Evolutionary conservation across 2,888 invertebrate species (phyloP), one percentile per base, ranked within the genome.

Genomic region (Aphrophora alni): DNA sequence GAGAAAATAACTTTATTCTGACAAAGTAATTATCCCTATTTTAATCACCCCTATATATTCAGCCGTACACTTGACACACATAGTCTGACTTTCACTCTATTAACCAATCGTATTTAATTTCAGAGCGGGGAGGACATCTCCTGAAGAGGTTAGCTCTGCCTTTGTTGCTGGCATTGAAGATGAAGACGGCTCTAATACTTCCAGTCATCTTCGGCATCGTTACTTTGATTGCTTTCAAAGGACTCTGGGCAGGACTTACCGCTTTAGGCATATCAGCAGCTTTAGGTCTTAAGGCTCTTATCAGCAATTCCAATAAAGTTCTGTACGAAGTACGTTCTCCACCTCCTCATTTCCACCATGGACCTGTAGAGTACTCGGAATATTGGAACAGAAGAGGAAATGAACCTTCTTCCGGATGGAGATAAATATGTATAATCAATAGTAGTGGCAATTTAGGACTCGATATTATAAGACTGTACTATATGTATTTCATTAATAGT

Each of bases 201-300:
- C 93, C 93, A 38, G 89, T 92, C 28, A 87, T 92, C 72, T 89
- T 93, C 83, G 90, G 91, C 27, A 86, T 91, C 80, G 90, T 93
- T 72, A 91, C 91, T n/a, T 87, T 93, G 82, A 89, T 93, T 75
- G 92, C 93, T 10, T 90, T 93, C 85, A 93, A 93, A 87, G 93
- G 92, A 78, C 88, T 93, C 78, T 92, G 91, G 81, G 90, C 91
- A 38, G 92, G 93, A 75, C 86, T 92, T 71, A 88, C 92, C 83
- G 92, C 93, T 33, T 88, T 93, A 82, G 88, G 92, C 51, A 88
- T 93, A 59, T 91, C 93, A 27, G 92, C 83, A 25, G 85, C 84
- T 4, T 81, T 86, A 28, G 85, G 84, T 0, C 82, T 86, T 24
- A 82, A 83, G 26, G 82, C 83, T 12, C 82, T 85, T 59, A 70